Percentiles rank a stretch among this genome's conserved stretches.
These are phyloP conservation scores for Hydropsyche tenuis DNA, from an alignment of 1,140 invertebrate genomes.

Conservation along the genomic window DNA sequence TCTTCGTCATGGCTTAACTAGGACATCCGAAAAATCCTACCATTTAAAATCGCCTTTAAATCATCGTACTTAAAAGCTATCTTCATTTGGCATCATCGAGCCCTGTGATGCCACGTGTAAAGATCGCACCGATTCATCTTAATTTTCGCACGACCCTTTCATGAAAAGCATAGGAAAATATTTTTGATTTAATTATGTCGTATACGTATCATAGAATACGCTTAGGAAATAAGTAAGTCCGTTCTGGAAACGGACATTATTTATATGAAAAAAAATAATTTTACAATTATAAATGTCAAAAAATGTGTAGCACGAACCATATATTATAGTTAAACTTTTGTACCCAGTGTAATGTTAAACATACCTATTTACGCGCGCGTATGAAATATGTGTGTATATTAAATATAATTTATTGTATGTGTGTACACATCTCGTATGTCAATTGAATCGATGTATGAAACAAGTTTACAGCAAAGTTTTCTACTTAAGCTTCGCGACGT, in stretches of 20 bases:
- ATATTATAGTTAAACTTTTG: not conserved
- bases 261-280: not conserved
- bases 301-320: not conserved
- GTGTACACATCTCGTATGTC: constrained; percentile 1
- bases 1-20: no score
- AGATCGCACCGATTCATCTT: not conserved
- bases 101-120: constrained; percentile 33
- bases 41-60: not conserved
- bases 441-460: constrained; percentile 19
- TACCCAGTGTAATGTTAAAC: not conserved
- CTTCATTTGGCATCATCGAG: constrained; percentile 34
- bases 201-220: constrained; percentile 24
- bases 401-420: not conserved
- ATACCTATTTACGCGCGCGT: not conserved
- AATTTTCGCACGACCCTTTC: not conserved
- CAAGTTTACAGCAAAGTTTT: constrained; percentile 10
- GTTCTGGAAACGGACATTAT: constrained; percentile 16
- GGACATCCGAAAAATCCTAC: no score
- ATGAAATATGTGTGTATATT: not conserved
- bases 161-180: not conserved
- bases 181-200: not conserved
- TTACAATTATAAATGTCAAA: no score
- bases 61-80: not conserved
- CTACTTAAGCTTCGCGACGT: not conserved
- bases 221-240: not conserved